Evolutionary conservation across 2,888 invertebrate genomes (phyloP).

Genomic region (Chrysolina americana): DNA sequence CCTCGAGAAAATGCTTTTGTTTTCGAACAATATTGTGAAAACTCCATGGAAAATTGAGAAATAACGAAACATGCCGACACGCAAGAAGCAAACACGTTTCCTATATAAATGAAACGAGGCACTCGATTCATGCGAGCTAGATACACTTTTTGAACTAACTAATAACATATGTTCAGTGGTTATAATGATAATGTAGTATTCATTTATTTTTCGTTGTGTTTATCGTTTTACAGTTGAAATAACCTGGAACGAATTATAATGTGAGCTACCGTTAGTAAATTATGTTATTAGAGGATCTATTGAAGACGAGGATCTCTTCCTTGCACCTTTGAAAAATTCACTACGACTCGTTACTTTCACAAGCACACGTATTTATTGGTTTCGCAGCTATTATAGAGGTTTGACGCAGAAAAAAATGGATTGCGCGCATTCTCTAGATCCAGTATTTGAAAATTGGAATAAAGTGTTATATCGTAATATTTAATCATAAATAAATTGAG

Average conservation of each 20-base stretch:
- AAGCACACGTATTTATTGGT: background rate
- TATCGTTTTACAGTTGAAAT: constrained; percentile 20
- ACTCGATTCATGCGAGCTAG: constrained; percentile 9
- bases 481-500: background rate
- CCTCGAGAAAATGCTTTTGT: background rate
- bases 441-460: no score
- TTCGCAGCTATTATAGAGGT: no score
- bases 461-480: no score
- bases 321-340: background rate
- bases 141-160: constrained; percentile 17
- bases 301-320: background rate
- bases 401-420: no score
- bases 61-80: background rate
- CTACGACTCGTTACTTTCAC: background rate
- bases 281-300: constrained; percentile 1
- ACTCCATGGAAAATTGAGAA: constrained; percentile 6
- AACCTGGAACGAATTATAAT: background rate
- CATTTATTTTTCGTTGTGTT: constrained; percentile 7
- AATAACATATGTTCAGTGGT: constrained; percentile 14
- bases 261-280: constrained; percentile 8
- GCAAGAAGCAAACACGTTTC: constrained; percentile 3
- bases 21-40: constrained; percentile 9
- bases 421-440: no score
- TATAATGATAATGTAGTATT: constrained; percentile 6
- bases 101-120: background rate